phyloP scores from a whole-genome alignment of 2,888 invertebrate species.

The Philereme vetulata region DNA sequence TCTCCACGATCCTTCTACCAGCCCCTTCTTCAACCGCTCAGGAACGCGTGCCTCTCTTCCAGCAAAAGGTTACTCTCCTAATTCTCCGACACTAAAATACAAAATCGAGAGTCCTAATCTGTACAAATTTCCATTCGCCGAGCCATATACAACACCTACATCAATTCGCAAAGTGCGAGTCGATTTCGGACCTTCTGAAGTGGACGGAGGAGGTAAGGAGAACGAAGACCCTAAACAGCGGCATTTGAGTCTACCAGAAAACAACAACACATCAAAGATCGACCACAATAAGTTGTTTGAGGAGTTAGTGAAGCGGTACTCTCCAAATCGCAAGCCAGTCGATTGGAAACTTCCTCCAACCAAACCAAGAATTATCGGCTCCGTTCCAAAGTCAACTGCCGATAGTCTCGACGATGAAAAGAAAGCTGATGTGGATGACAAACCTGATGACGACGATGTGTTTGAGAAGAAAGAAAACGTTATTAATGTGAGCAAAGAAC shows the following conservation, averaged over 20 bases:
- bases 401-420: constrained; percentile 61
- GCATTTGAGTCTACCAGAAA: constrained; percentile 61
- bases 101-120: constrained; percentile 77
- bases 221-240: constrained; percentile 62
- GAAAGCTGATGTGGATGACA: constrained; percentile 49
- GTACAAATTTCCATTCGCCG: constrained; percentile 79
- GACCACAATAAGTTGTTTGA: constrained; percentile 77
- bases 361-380: constrained; percentile 71
- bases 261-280: constrained; percentile 58
- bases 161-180: constrained; percentile 67
- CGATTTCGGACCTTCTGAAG: constrained; percentile 60
- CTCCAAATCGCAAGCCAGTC: constrained; percentile 74
- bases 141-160: constrained; percentile 76
- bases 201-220: constrained; percentile 60
- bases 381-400: constrained; percentile 70
- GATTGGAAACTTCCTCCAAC: constrained; percentile 78
- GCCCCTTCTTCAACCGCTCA: constrained; percentile 62
- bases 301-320: constrained; percentile 74
- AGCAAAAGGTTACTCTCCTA: constrained; percentile 55
- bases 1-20: constrained; percentile 67
- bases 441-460: constrained; percentile 66
- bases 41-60: constrained; percentile 74
- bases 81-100: constrained; percentile 53
- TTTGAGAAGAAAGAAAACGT: constrained; percentile 58
- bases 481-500: constrained; percentile 33